Conservation (phyloP, 2,113 vertebrate genomes). For the Nycticebus coucang region DNA sequence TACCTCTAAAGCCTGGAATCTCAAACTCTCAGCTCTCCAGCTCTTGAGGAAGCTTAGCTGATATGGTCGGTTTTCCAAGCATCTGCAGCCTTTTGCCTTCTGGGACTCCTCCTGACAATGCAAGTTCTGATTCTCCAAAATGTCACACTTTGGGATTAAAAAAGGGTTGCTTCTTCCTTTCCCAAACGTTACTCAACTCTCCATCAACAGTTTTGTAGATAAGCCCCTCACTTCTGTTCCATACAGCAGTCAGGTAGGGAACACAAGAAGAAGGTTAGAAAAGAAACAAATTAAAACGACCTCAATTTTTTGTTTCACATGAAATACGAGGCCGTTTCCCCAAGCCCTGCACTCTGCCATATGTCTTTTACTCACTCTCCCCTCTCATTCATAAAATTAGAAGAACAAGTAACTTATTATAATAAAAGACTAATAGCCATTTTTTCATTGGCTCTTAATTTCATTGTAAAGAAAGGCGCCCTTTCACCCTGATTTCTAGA, state of each 20-base stretch:
- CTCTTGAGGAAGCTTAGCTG: not conserved
- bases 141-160: not conserved
- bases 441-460: not conserved
- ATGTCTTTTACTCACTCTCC: not conserved
- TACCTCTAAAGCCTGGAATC: not conserved
- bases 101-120: not conserved
- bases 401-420: constrained; percentile 27
- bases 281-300: not conserved
- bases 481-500: not conserved
- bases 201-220: not conserved
- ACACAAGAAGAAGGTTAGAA: not conserved
- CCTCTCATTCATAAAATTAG: not conserved
- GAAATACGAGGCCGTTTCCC: not conserved
- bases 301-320: not conserved
- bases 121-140: not conserved
- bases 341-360: not conserved
- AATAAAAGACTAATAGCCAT: not conserved
- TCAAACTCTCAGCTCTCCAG: not conserved
- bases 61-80: not conserved
- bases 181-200: not conserved
- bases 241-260: not conserved
- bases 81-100: not conserved
- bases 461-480: constrained; percentile 15
- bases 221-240: not conserved
- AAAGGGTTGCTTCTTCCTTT: not conserved